Evolutionary conservation across 2,888 invertebrate species (phyloP), one percentile per base, ranked within the genome.

Genomic region (Thereva unica): DNA sequence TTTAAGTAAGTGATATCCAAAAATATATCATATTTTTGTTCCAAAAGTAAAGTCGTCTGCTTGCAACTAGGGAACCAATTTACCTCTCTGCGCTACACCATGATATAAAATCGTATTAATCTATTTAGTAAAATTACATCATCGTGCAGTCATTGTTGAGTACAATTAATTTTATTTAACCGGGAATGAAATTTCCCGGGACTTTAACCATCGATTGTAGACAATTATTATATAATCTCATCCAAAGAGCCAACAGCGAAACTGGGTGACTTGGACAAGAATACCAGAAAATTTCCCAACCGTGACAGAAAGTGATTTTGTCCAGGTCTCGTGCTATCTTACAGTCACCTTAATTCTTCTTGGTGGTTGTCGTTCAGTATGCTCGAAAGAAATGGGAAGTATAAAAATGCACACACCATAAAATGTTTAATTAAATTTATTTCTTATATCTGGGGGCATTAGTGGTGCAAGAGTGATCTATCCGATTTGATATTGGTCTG

Each of bases 161-260:
- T 59, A 49, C 49, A 49, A 59, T 59, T 49, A 49, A 49, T 50
- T 61, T 61, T 41, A 50, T 34, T 34, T 41, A 61, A 61, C 40
- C 61, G 50, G 61, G 61, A 61, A 61, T 12, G 40, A 8, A 41
- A 50, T 50, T 61, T 45, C 44, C 6, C 34, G 40, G 1, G 9
- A 34, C 40, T 50, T 50, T 61, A 61, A 61, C 41, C 50, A 61
- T 61, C 49, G 50, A 61, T 6, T 50, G 40, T 40, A 61, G 61
- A 61, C 50, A 50, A 50, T 61, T 61, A 61, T 50, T 50, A 50
- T 23, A 61, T 50, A 50, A 61, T 23, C 23, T 23, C 23, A 23
- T 23, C 23, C 23, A 40, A 41, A 0, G 3, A 50, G 12, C 42
- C 37, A 38, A 10, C 37, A 10, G 38, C 50, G n/a, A 50, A 6